Evolutionary conservation across 1,140 invertebrate genomes (phyloP), one percentile per base, ranked within the genome.

Genomic region (Oncopeltus fasciatus): DNA sequence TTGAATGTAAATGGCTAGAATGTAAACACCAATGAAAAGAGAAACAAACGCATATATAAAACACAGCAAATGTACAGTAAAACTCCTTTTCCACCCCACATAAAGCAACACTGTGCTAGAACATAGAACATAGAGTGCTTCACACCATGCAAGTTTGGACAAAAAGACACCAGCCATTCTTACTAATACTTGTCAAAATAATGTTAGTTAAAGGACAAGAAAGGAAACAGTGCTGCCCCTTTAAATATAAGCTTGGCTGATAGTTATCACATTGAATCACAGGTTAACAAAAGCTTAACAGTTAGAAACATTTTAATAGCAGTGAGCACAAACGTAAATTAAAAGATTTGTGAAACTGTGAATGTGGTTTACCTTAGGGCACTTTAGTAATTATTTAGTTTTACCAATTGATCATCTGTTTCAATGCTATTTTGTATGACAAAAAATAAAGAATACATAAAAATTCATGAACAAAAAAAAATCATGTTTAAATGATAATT

Each of bases 351-450:
- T n/a, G n/a, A 53, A 53, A 24, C 49, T 53, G 49, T 53, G 49
- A 53, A 53, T 24, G 49, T 53, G 49, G 14, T 53, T 53, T 53
- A 53, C 49, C 49, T 53, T 53, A 24, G 49, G 49, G 49, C 49
- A 53, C 49, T 53, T 53, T 53, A 24, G 49, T 18, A 24, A 8
- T 38, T 24, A 24, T 53, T 24, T 8, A 53, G 49, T 24, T 24
- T 53, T 53, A 53, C 49, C 49, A 53, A 38, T 53, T 53, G 49
- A 53, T 24, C 49, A 53, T 53, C 49, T 53, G 24, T 24, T 24
- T 53, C 49, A 24, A 53, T 53, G 21, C n/a, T n/a, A n/a, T n/a
- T n/a, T n/a, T n/a, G n/a, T n/a, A n/a, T n/a, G n/a, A n/a, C n/a
- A n/a, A n/a, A n/a, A n/a, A n/a, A n/a, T n/a, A n/a, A n/a, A n/a